Percentiles rank a stretch among this genome's conserved stretches.
Conservation (phyloP, 2,888 invertebrate genomes). For the Chesias legatella region DNA sequence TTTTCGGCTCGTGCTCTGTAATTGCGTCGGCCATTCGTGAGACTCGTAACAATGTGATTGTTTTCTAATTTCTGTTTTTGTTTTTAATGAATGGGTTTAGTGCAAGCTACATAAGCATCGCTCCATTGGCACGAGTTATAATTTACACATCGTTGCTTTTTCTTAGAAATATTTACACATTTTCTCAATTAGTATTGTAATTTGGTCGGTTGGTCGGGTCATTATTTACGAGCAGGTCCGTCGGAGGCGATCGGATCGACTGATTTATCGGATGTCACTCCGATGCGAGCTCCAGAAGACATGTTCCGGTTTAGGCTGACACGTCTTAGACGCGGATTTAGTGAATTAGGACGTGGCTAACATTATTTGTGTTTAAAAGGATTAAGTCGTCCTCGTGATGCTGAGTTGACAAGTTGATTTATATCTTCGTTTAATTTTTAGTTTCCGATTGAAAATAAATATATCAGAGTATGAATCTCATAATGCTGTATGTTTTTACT, state of each 20-base stretch:
- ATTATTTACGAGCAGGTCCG: constrained; percentile 31
- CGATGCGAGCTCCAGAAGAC: constrained; percentile 30
- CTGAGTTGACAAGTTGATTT: too few species aligned
- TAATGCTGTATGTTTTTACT: too few species aligned
- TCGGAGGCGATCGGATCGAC: constrained; percentile 35
- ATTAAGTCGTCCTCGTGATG: not conserved
- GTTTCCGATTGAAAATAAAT: too few species aligned
- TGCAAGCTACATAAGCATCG: constrained; percentile 16
- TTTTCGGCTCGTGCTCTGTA: constrained; percentile 73
- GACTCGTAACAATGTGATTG: constrained; percentile 51
- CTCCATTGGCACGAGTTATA: constrained; percentile 14
- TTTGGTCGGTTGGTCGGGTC: constrained; percentile 7
- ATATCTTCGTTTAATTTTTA: too few species aligned
- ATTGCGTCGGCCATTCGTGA: constrained; percentile 63
- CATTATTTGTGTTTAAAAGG: constrained; percentile 3
- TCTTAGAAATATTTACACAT: constrained; percentile 6
- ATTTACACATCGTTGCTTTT: constrained; percentile 15
- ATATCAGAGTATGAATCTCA: too few species aligned
- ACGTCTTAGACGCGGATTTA: constrained; percentile 41
- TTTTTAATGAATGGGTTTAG: constrained; percentile 31
- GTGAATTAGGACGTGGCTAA: constrained; percentile 19
- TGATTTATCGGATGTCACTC: constrained; percentile 60
- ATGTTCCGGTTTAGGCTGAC: constrained; percentile 31
- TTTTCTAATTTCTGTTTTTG: constrained; percentile 52
- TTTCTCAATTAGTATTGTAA: constrained; percentile 6